These are phyloP conservation scores for Artemia sp. DNA, from an alignment of 2,888 invertebrate genomes.

Conservation along the genomic window DNA sequence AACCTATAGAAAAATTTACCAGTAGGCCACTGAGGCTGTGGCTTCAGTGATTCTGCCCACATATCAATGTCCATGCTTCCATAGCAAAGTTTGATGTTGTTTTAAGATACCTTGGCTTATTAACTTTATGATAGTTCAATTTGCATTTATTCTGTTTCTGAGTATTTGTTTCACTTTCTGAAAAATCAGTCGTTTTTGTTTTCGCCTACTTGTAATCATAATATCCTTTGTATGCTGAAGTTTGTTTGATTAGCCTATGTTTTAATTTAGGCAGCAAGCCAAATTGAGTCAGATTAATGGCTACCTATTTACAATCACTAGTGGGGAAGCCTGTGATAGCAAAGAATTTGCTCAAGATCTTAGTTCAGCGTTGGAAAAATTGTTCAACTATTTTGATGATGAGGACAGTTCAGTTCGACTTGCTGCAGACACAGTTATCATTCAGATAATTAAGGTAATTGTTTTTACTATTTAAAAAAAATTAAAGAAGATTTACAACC, in stretches of 20 bases:
- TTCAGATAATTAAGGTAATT: neutral
- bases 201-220: neutral
- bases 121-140: too few relatives aligned
- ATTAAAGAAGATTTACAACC: too few relatives aligned
- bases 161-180: too few relatives aligned
- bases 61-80: too few relatives aligned
- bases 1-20: too few relatives aligned
- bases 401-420: slow-evolving; percentile 5
- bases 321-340: neutral
- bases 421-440: neutral
- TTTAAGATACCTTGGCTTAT: too few relatives aligned
- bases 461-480: too few relatives aligned
- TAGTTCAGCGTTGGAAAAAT: neutral
- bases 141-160: too few relatives aligned
- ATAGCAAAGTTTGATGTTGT: too few relatives aligned
- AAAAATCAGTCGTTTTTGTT: too few relatives aligned
- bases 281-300: slow-evolving; percentile 8
- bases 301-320: neutral
- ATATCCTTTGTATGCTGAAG: neutral
- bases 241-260: neutral
- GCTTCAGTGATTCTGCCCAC: too few relatives aligned
- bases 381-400: neutral
- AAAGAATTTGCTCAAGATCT: neutral
- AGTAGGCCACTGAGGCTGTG: too few relatives aligned
- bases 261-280: neutral